phyloP scores from a whole-genome alignment of 2,113 vertebrate species.

The Hippocampus mohnikei region DNA sequence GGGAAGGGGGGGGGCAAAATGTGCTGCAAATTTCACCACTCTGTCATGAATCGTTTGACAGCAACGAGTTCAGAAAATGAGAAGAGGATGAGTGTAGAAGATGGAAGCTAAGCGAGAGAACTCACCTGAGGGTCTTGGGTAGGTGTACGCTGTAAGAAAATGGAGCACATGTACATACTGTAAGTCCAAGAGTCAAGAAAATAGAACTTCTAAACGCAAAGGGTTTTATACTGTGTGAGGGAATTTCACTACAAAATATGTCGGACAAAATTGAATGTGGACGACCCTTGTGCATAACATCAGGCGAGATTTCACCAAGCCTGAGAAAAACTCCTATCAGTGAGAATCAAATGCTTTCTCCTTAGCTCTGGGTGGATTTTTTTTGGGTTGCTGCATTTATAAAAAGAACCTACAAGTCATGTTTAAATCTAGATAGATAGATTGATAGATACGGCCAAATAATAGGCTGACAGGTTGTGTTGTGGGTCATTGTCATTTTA shows the following conservation, averaged over 20 bases:
- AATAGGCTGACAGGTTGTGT: too few relatives aligned
- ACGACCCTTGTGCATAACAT: too few relatives aligned
- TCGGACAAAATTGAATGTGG: not conserved
- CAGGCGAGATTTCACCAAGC: not conserved
- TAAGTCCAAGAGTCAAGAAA: not conserved
- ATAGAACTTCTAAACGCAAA: not conserved
- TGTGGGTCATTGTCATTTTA: too few relatives aligned
- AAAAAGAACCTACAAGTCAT: too few relatives aligned
- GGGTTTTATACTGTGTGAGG: too few relatives aligned
- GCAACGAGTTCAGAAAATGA: constrained; percentile 8
- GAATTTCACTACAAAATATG: not conserved
- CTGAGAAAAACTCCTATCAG: not conserved
- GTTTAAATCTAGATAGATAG: too few relatives aligned
- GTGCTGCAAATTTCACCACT: constrained; percentile 13
- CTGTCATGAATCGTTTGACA: constrained; percentile 30
- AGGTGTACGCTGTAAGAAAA: constrained; percentile 74
- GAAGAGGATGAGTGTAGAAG: constrained; percentile 11
- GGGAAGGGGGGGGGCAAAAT: not conserved
- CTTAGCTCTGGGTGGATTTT: too few relatives aligned
- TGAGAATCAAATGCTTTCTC: too few relatives aligned
- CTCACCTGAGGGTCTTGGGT: constrained; percentile 76
- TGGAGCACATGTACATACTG: constrained; percentile 3
- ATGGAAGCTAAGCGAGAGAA: constrained; percentile 1
- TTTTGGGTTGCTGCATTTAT: too few relatives aligned
- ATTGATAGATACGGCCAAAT: too few relatives aligned